Percentiles rank a stretch among this genome's conserved stretches.
Evolutionary conservation across 2,113 vertebrate species (phyloP).

Genomic region (Bombycilla garrulus): DNA sequence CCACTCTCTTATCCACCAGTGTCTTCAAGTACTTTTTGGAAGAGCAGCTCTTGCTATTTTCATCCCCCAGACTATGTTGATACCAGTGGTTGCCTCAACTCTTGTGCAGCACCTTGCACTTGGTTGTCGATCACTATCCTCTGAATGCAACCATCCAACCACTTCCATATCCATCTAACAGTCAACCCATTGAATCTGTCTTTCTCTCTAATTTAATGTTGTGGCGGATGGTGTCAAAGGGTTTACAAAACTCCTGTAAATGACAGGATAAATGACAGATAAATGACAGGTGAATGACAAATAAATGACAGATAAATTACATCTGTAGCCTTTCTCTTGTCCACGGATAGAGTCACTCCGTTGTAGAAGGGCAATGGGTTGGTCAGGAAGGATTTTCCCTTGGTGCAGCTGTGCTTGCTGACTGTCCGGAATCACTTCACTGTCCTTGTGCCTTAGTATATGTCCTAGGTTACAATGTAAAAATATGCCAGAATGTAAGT

Average conservation of each 20-base stretch:
- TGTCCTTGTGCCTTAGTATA: background rate
- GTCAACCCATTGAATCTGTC: background rate
- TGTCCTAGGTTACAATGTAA: too few species aligned
- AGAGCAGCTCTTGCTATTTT: background rate
- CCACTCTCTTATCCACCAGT: background rate
- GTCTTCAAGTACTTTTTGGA: background rate
- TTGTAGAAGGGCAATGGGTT: background rate
- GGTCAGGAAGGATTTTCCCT: background rate
- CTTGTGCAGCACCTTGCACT: background rate
- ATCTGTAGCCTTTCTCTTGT: background rate
- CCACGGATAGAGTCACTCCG: background rate
- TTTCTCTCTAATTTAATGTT: background rate
- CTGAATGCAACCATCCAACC: background rate
- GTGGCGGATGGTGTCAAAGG: background rate
- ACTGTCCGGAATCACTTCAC: background rate
- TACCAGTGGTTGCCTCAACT: background rate
- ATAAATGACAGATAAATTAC: background rate
- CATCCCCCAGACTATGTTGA: background rate
- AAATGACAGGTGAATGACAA: background rate
- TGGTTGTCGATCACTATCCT: background rate
- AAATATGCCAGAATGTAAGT: too few species aligned
- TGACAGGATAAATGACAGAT: background rate
- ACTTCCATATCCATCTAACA: background rate
- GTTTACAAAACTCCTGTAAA: background rate
- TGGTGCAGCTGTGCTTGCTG: background rate